Conservation (phyloP, 2,113 vertebrate species). For the Vimba vimba region DNA sequence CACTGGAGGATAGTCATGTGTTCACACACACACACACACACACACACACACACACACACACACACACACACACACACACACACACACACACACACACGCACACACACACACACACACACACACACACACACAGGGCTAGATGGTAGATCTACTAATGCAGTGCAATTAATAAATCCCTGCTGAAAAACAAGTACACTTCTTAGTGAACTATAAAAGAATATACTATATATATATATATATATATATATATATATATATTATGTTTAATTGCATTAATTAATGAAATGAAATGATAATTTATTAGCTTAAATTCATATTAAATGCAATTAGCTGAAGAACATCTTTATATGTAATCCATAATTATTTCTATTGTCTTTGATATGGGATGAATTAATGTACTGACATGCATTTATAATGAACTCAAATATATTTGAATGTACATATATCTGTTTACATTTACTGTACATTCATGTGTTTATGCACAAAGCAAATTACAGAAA, state of each 20-base stretch:
- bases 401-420: neutral
- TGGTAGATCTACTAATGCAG: neutral
- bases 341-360: neutral
- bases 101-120: too few relatives aligned
- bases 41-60: too few relatives aligned
- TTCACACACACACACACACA: neutral
- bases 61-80: neutral
- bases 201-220: neutral
- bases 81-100: too few relatives aligned
- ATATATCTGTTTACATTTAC: neutral
- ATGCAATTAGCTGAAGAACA: neutral
- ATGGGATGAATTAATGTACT: neutral
- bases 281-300: neutral
- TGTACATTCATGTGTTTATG: neutral
- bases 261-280: neutral
- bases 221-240: too few relatives aligned
- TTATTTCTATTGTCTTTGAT: neutral
- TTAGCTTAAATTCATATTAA: neutral
- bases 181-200: neutral
- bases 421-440: neutral
- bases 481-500: neutral
- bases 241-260: too few relatives aligned
- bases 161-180: too few relatives aligned
- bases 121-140: neutral
- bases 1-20: neutral